Evolutionary conservation across 2,113 vertebrate species (phyloP).

Genomic region (Sylvietta virens): DNA sequence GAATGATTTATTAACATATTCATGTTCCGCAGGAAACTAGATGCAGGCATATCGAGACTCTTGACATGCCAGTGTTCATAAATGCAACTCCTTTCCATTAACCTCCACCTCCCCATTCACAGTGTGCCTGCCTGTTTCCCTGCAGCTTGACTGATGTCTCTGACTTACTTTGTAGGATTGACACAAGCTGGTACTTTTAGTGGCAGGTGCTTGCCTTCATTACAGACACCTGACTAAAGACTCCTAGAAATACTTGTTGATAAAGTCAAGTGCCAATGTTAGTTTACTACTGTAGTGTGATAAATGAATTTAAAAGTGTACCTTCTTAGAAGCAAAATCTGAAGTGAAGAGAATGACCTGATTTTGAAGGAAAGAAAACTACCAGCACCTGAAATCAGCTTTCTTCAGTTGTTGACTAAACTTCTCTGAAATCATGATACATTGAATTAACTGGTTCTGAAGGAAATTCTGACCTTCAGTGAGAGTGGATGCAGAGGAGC

Average conservation of each 20-base stretch:
- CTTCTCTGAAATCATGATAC: slow-evolving; percentile 46
- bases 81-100: neutral
- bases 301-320: slow-evolving; percentile 34
- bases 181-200: neutral
- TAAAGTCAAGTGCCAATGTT: neutral
- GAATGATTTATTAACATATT: neutral
- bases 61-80: neutral
- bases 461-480: slow-evolving; percentile 57
- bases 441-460: slow-evolving; percentile 51
- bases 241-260: neutral
- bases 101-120: neutral
- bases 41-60: neutral
- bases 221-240: neutral
- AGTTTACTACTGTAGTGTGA: slow-evolving; percentile 26
- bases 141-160: neutral
- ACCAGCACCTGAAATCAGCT: slow-evolving; percentile 42
- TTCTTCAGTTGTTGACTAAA: slow-evolving; percentile 52
- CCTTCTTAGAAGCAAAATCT: slow-evolving; percentile 54
- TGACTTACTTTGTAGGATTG: neutral
- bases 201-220: neutral
- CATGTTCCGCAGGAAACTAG: neutral
- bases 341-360: slow-evolving; percentile 56
- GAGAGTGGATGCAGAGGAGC: slow-evolving; percentile 49
- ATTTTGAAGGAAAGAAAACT: slow-evolving; percentile 53
- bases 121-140: neutral